Evolutionary conservation across 2,113 vertebrate species (phyloP).

Genomic region (rabbit (Oryctolagus cuniculus)): mOryCun1.1 NC_091442.1:81745001-81745500

Average conservation of each 20-base stretch:
- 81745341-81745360: not conserved
- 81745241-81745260: not conserved
- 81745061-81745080: not conserved
- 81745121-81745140: constrained; percentile 15
- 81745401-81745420: not conserved
- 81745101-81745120: not conserved
- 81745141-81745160: not conserved
- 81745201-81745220: not conserved
- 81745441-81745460: not conserved
- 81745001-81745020: not conserved
- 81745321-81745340: not conserved
- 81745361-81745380: constrained; percentile 43
- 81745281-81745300: constrained; percentile 17
- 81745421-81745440: not conserved
- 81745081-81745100: not conserved
- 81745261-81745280: constrained; percentile 1
- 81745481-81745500: not conserved
- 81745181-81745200: not conserved
- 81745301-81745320: not conserved
- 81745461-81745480: not conserved
- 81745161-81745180: not conserved
- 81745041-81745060: not conserved
- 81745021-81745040: not conserved
- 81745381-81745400: not conserved
- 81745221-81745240: not conserved